Base-by-base conservation (phyloP, 2,113 vertebrate genomes). In the Steatornis caripensis region DNA sequence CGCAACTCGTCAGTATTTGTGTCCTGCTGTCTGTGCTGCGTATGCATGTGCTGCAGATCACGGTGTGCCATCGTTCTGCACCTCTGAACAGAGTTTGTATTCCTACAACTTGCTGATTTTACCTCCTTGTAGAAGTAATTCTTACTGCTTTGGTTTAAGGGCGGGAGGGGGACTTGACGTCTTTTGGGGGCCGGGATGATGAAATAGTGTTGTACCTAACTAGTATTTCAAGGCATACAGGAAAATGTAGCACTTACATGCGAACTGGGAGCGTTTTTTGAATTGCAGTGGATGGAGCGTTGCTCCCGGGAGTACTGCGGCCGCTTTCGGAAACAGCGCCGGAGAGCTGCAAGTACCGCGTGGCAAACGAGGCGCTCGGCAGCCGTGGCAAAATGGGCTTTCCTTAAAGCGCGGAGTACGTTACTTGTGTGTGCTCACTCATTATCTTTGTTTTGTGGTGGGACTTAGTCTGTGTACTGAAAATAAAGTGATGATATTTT, bases 401-500 rank as follows among this genome's bases (percentile, higher is more conserved):
- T 78, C 32, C 55, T 86, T 78, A 18, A 87, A 89, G 89, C 82
- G 74, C 30, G 3, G 95, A 90, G 85, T 97, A 57, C 98, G 98
- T 91, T 89, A 81, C 96, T 97, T 71, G 6, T 65, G 93, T 96
- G 87, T 98, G 95, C 94, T 98, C 94, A 79, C 70, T 87, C 66
- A 4, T 71, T 87, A 49, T 78, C 71, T 86, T 93, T 78, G 58
- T 94, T 96, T 95, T 91, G 79, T 66, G 65, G 87, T 95, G 89
- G 77, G 86, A 87, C 91, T 94, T 84, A 84, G 91, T 94, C 90
- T 96, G 95, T 95, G 26, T 93, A 82, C 95, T 97, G 84, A 89
- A 97, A 98, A 98, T 98, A 98, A 98, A 98, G 88, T 65, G 92
- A 66, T 95, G 94, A 1, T 97, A 95, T 98, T 97, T 97, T 95